Base-by-base conservation (phyloP, 2,888 invertebrate species). In the Pedicia rivosa region DNA sequence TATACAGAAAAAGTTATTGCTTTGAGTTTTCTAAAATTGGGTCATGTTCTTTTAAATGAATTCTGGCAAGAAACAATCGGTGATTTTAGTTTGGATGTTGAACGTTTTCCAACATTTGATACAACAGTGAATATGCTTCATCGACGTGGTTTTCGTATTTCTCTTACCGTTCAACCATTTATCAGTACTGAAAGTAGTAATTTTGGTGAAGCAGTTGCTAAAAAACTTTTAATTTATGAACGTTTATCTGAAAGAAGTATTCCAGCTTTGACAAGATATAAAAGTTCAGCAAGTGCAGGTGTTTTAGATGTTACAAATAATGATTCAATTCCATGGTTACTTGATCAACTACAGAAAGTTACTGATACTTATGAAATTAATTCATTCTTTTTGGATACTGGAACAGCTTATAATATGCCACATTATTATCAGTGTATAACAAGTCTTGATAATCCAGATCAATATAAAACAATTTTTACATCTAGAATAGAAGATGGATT, bases 161-260 rank as follows among this genome's bases (percentile, higher is more conserved):
- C 81, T 0, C 75, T 92, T 45, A 80, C 86, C n/a, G 72, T 91
- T 0, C 88, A 90, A 51, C 91, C 92, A 0, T 92, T 86, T 53
- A 78, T 91, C 22, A 80, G 82, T 36, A 84, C 87, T 0, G 84
- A 87, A 49, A 87, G 90, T 44, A 62, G 63, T 2, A 84, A 80
- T 49, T 91, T 90, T 52, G 75, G 74, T 36, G 78, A 83, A 47
- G 78, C 84, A 1, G 81, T 88, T 1, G 67, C 72, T 35, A 74
- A 74, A 37, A 67, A 77, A 37, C 53, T 86, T n/a, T 57, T 88
- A 3, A 74, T 87, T 28, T 78, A 77, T n/a, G 86, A 87, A 51
- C 66, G 83, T 14, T 74, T 74, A 40, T 78, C 78, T 44, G 82
- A 83, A 47, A 67, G 76, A 39, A 68, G 78, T 44, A 82, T 87